Evolutionary conservation across 1,140 invertebrate genomes (phyloP).

Genomic region (Colletes latitarsis): DNA sequence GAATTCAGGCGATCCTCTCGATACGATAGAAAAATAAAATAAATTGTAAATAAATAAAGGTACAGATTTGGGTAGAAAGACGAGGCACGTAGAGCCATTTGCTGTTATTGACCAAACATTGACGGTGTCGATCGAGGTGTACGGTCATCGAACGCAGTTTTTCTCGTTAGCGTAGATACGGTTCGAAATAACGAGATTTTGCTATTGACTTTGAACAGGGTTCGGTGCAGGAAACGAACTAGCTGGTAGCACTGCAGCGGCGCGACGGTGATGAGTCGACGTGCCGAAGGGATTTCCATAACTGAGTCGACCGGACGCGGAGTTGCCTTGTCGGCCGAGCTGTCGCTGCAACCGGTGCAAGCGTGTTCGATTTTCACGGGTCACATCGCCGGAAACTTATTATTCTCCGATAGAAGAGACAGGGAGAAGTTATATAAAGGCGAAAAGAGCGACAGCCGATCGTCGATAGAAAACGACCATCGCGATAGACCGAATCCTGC

Average conservation of each 20-base stretch:
- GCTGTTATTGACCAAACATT: no score
- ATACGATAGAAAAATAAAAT: no score
- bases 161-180: slow-evolving; percentile 56
- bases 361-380: slow-evolving; percentile 77
- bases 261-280: slow-evolving; percentile 67
- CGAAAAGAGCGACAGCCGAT: slow-evolving; percentile 8
- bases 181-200: slow-evolving; percentile 61
- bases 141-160: background rate
- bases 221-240: slow-evolving; percentile 43
- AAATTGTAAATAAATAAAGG: no score
- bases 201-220: slow-evolving; percentile 61
- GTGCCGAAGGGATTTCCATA: slow-evolving; percentile 75
- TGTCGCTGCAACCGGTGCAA: slow-evolving; percentile 77
- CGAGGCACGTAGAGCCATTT: no score
- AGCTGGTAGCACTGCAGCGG: slow-evolving; percentile 29
- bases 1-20: no score
- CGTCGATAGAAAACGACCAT: slow-evolving; percentile 5
- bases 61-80: no score
- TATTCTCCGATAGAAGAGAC: slow-evolving; percentile 62
- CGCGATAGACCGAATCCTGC: background rate
- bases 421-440: slow-evolving; percentile 28
- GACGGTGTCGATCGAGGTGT: no score
- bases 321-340: slow-evolving; percentile 77
- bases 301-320: slow-evolving; percentile 75
- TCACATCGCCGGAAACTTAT: slow-evolving; percentile 77